Evolutionary conservation across 2,797 vertebrate genomes (phyloP), one percentile per base, ranked within the genome.

Genomic region (Tokudaia tokunoshimensis): DNA sequence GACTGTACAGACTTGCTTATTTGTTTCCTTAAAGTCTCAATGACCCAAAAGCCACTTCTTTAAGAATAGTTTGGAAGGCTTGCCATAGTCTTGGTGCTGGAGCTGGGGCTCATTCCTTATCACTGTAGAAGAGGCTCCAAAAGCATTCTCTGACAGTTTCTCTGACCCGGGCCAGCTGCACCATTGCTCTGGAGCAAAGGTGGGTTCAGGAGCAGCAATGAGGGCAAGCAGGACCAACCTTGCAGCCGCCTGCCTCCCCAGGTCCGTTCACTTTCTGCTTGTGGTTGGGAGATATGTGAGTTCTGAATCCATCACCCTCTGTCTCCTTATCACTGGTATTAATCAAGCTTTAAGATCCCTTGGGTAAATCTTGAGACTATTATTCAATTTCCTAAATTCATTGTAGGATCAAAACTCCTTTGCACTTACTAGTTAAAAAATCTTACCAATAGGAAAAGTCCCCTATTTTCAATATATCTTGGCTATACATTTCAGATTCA

Each of bases 401-500:
- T 84, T 91, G 31, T 52, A 44, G 26, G 8, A 31, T 70, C 6
- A 78, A 31, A 65, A 94, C 92, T 59, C 34, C 50, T 63, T 74
- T 65, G 1, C 76, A 59, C 81, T 94, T 76, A 70, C 37, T 84
- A 50, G n/a, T 14, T 86, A 86, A 82, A 82, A 61, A 72, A 7
- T 37, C 44, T 93, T 47, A 63, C 83, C 55, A 59, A 20, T n/a
- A 80, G 63, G 50, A 75, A 94, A 96, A 96, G 26, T 41, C 14
- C 6, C 3, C 15, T 19, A 24, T 94, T 97, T 82, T 93, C 50
- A 93, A 70, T 78, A 31, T 93, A 72, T 89, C 24, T 89, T 94
- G 84, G 26, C 20, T 89, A 41, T 76, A 15, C 26, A 81, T 76
- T 91, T 97, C 19, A 84, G 70, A 92, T 59, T 95, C 78, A 84